Evolutionary conservation across 2,888 invertebrate species (phyloP).

Genomic region (Synergus itoensis): DNA sequence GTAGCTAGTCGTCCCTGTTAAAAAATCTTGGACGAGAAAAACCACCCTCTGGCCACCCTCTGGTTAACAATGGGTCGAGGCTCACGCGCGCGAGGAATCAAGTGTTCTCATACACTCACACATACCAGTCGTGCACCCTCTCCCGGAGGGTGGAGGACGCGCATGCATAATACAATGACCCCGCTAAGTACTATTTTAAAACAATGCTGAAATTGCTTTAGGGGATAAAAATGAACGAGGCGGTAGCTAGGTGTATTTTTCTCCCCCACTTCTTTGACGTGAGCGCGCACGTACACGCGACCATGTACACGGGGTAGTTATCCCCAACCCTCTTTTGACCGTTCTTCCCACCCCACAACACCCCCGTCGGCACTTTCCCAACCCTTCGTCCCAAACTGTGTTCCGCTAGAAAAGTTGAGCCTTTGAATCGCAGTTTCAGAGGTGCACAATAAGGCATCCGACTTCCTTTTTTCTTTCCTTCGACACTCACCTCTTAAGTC

Average conservation of each 20-base stretch:
- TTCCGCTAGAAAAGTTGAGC: constrained; percentile 74
- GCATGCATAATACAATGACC: constrained; percentile 79
- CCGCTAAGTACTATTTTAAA: constrained; percentile 79
- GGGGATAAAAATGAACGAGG: constrained; percentile 78
- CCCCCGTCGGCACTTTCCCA: constrained; percentile 10
- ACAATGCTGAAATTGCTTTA: constrained; percentile 79
- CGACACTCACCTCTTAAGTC: constrained; percentile 47
- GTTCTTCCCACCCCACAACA: constrained; percentile 44
- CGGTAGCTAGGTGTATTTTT: constrained; percentile 77
- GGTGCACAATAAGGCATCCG: constrained; percentile 76
- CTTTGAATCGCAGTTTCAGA: constrained; percentile 77
- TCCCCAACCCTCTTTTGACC: constrained; percentile 55
- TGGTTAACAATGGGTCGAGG: constrained; percentile 76
- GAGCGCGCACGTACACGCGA: constrained; percentile 63
- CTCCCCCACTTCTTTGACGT: constrained; percentile 74
- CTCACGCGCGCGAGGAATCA: constrained; percentile 78
- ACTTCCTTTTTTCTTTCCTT: constrained; percentile 66
- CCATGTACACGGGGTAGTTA: constrained; percentile 68
- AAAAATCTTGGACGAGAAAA: constrained; percentile 73
- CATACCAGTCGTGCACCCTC: constrained; percentile 57
- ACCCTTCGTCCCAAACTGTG: constrained; percentile 59
- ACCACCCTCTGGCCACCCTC: constrained; percentile 62
- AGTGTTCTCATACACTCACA: constrained; percentile 76
- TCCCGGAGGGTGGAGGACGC: constrained; percentile 71
- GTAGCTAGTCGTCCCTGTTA: constrained; percentile 60